Base-by-base conservation (phyloP, 1,140 invertebrate species). In the Brachionus paranguensis region DNA sequence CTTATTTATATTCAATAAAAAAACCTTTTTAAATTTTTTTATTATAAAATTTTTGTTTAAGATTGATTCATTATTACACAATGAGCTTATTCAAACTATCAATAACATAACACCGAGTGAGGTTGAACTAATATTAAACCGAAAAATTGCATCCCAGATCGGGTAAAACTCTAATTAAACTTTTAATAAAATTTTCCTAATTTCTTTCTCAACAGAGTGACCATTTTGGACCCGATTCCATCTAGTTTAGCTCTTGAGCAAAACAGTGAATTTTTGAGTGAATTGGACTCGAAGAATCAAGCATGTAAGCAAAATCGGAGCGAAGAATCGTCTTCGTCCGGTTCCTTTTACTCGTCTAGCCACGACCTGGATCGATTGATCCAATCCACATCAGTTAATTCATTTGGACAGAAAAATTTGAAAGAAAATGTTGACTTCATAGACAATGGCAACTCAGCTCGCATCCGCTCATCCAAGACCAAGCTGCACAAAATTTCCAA, bases 361-460 rank as follows among this genome's bases (percentile, higher is more conserved):
- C 12, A 76, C 20, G 72, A 76, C 24, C n/a, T 76, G 11, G 72
- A 76, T 7, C 43, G 43, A 53, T 5, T 76, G 11, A 50, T 76
- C 11, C 72, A 50, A 33, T 76, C 45, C 10, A 14, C 27, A 7
- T 76, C 43, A 50, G n/a, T 50, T 1, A 76, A n/a, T 76, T 50
- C 72, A 6, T 72, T 72, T 7, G 47, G 11, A 11, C 3, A 14
- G 3, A 72, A 72, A n/a, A 45, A 72, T 72, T 47, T 72, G 20
- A 76, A 29, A n/a, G 72, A 76, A 53, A 76, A 76, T 50, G 72
- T 76, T n/a, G 72, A 76, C 27, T 76, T 76, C 27, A 76, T 76
- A 29, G 72, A 76, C 29, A 76, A 76, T 76, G 27, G 68, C 14
- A 72, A 45, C 11, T 76, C 72, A 12, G 33, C 17, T 0, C 41